Conservation (phyloP, 2,888 invertebrate genomes). For the Eugnorisma glareosa region DNA sequence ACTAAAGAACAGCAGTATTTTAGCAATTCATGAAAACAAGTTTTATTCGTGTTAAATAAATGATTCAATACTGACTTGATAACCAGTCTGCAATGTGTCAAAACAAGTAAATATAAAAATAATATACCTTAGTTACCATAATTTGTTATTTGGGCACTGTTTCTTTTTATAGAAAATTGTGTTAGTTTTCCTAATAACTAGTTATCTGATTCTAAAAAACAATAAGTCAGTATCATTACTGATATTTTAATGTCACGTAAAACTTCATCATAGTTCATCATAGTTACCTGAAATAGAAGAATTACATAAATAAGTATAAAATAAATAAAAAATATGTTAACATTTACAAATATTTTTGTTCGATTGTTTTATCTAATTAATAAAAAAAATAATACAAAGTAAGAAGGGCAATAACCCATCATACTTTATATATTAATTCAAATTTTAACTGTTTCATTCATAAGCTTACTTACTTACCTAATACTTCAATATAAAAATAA, state of each 20-base stretch:
- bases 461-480: background rate
- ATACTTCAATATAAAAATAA: background rate
- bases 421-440: background rate
- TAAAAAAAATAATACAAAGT: background rate
- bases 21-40: background rate
- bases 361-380: background rate
- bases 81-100: background rate
- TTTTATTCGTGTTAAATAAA: background rate
- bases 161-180: background rate
- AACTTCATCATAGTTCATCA: no score
- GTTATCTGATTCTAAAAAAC: no score
- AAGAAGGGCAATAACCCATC: background rate
- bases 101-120: background rate
- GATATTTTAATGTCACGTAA: background rate
- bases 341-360: background rate
- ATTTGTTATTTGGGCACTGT: background rate
- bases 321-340: background rate
- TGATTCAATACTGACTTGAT: background rate
- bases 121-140: background rate
- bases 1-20: background rate
- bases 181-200: background rate
- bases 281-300: background rate
- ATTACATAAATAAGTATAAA: background rate
- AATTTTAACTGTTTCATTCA: background rate
- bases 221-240: background rate